phyloP scores from a whole-genome alignment of 2,113 vertebrate species.

The Coryphaenoides rupestris region DNA sequence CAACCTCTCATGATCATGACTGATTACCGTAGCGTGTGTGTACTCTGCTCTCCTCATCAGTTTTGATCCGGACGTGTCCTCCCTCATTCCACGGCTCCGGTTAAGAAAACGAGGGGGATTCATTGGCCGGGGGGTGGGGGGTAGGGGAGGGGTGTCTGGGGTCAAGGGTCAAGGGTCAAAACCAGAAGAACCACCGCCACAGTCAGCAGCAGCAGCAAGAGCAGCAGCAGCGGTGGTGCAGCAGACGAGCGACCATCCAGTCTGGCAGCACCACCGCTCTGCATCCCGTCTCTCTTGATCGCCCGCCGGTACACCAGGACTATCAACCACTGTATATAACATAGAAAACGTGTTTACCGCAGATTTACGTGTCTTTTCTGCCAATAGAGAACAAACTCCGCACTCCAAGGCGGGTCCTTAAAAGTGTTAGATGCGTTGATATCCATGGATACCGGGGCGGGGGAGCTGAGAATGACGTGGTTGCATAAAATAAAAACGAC shows the following conservation, averaged over 20 bases:
- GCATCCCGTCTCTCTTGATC: slow-evolving; percentile 18
- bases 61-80: too few species aligned
- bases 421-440: slow-evolving; percentile 56
- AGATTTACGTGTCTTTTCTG: slow-evolving; percentile 55
- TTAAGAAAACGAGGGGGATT: neutral
- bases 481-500: slow-evolving; percentile 26
- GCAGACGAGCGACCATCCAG: too few species aligned
- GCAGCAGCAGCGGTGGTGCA: too few species aligned
- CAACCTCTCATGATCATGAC: too few species aligned
- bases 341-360: slow-evolving; percentile 61
- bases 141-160: too few species aligned
- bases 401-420: slow-evolving; percentile 70
- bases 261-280: slow-evolving; percentile 43
- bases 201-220: too few species aligned
- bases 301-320: slow-evolving; percentile 55
- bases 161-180: too few species aligned
- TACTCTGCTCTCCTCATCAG: too few species aligned
- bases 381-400: slow-evolving; percentile 63
- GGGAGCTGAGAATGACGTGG: slow-evolving; percentile 13
- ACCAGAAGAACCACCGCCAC: neutral
- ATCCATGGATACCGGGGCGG: slow-evolving; percentile 52
- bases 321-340: slow-evolving; percentile 65
- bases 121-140: slow-evolving; percentile 38
- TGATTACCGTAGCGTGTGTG: too few species aligned
- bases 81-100: too few species aligned